phyloP scores from a whole-genome alignment of 53 echinoderm and acorn worm genomes.

The Temnopleurus reevesii region DNA sequence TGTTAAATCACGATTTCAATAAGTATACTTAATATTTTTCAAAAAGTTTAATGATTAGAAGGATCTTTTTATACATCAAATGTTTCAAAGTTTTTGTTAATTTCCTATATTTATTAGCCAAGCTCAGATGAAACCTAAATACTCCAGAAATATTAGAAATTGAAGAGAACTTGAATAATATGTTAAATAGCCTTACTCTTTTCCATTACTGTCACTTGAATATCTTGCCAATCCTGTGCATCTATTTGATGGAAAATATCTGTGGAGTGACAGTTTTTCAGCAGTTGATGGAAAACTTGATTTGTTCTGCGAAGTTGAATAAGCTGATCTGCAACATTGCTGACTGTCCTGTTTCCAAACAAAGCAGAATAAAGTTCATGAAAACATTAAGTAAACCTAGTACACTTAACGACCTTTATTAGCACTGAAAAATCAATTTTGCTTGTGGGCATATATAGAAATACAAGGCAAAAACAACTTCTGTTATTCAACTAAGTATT shows the following conservation, averaged over 20 bases:
- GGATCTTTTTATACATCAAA: neutral
- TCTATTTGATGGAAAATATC: neutral
- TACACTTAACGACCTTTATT: too few species aligned
- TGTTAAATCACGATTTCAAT: too few species aligned
- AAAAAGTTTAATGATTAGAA: neutral
- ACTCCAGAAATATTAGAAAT: too few species aligned
- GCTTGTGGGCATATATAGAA: neutral
- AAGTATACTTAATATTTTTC: too few species aligned
- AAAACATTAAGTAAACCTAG: neutral
- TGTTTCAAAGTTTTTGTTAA: too few species aligned
- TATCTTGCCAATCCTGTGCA: neutral
- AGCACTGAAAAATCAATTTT: too few species aligned
- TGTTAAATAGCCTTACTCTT: neutral
- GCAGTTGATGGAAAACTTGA: neutral
- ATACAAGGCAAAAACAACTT: neutral
- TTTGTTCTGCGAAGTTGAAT: neutral
- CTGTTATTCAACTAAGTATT: too few species aligned
- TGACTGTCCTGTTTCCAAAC: neutral
- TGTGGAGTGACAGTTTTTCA: neutral
- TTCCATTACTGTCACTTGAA: constrained; percentile 2
- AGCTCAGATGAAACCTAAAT: too few species aligned
- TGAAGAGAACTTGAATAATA: neutral
- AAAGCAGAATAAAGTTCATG: neutral
- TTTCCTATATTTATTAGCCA: too few species aligned
- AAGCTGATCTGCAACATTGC: neutral